Base-by-base conservation (phyloP, 2,888 invertebrate species). In the Andricus curvator region DNA sequence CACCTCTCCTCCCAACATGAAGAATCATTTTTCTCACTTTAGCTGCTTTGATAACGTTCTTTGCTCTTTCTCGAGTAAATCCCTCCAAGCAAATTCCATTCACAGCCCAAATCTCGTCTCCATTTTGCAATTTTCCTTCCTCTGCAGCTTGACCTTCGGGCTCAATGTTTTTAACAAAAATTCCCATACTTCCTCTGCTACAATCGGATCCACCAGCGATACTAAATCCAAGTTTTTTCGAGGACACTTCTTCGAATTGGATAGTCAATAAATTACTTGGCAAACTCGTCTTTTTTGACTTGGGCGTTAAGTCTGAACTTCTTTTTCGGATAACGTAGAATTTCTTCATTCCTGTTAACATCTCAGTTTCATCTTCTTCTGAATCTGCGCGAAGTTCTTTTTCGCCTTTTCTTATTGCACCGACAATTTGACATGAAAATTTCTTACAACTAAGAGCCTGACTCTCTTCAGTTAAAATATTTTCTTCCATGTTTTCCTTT, bases 171-270 rank as follows among this genome's bases (percentile, higher is more conserved):
- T 95, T 94, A 62, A 95, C 94, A 87, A 94, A 95, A 83, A 95
- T 95, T 1, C 95, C 95, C 92, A 95, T 94, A 80, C 93, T 94
- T 6, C 95, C 95, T 86, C 94, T 94, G 6, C 94, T 94, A 15
- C 95, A 95, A 87, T 95, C 95, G 44, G 93, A 93, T 1, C 95
- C 95, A 2, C 95, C 95, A 13, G 95, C 95, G 68, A 95, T 95
- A 70, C 95, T 94, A 89, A 95, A 95, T 0, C 95, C 95, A 20
- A 95, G 91, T 66, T 95, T 95, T 87, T 95, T 95, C 80, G 93
- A 93, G 0, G 93, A 92, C 1, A 95, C 95, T 87, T 95, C 95
- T 85, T 94, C 93, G 84, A 95, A 92, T 0, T 93, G 90, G 1
- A 94, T 90, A 6, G 90, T 90, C n/a, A 92, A 70, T 41, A 90